Evolutionary conservation across 53 echinoderm and acorn worm species (phyloP).

Genomic region (Paracentrotus lividus): DNA sequence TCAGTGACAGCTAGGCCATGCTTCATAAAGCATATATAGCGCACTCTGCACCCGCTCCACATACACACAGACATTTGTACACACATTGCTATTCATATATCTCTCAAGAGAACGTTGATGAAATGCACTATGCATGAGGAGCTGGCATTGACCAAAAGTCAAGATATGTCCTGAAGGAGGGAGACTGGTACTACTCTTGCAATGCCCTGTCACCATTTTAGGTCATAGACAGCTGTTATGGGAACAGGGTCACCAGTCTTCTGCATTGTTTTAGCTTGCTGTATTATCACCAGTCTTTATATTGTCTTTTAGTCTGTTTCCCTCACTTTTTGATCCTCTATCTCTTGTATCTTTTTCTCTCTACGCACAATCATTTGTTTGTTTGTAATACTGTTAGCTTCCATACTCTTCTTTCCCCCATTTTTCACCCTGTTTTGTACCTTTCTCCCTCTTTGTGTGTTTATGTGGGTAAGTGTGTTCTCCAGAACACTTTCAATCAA

Average conservation of each 20-base stretch:
- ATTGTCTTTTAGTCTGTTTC: too few species aligned
- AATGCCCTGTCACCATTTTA: constrained; percentile 20
- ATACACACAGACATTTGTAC: neutral
- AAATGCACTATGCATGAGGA: constrained; percentile 14
- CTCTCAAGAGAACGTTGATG: neutral
- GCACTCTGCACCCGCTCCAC: neutral
- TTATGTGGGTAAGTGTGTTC: too few species aligned
- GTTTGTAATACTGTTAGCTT: neutral
- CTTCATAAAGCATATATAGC: neutral
- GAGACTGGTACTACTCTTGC: constrained; percentile 3
- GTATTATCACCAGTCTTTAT: too few species aligned
- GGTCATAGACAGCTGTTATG: constrained; percentile 22
- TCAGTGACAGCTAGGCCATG: neutral
- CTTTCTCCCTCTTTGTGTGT: too few species aligned
- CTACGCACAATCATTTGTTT: neutral
- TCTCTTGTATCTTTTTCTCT: neutral
- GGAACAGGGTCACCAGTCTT: constrained; percentile 6
- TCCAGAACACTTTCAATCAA: too few species aligned
- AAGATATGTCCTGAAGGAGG: neutral
- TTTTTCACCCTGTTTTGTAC: too few species aligned
- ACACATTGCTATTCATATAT: neutral
- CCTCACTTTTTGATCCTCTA: too few species aligned
- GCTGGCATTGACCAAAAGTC: constrained; percentile 24
- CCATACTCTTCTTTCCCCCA: too few species aligned
- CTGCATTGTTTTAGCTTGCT: neutral